A percentile compares a stretch with the other conserved stretches of the same genome.
Evolutionary conservation across 2,113 vertebrate species (phyloP).

Genomic region (Tichodroma muraria): DNA sequence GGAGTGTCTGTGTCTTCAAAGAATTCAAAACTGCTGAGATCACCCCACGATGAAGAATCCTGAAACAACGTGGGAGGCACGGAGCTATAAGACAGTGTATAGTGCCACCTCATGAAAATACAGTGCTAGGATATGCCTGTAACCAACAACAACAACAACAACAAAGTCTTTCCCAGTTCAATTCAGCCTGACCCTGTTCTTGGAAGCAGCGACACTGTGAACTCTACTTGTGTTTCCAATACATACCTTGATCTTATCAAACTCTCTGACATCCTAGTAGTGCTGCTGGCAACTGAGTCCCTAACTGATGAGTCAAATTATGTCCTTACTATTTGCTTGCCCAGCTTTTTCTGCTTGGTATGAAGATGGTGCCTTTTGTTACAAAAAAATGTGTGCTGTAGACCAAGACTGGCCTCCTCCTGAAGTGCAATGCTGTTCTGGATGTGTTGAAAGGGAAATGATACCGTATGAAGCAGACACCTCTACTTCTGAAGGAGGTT

Average conservation of each 20-base stretch:
- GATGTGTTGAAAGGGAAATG: neutral
- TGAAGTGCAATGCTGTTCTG: neutral
- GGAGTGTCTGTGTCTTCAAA: constrained; percentile 75
- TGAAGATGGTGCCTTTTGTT: neutral
- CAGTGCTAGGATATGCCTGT: constrained; percentile 34
- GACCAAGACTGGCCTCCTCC: neutral
- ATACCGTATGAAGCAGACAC: neutral
- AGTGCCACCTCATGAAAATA: constrained; percentile 65
- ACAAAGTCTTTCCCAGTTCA: neutral
- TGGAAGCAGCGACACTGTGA: neutral
- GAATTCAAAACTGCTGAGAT: constrained; percentile 78
- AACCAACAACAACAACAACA: neutral
- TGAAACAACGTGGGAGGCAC: constrained; percentile 84
- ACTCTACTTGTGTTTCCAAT: neutral
- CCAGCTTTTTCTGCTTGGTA: neutral
- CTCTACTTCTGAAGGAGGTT: neutral
- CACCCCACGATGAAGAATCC: constrained; percentile 83
- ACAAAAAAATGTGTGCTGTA: neutral
- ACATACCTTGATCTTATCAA: neutral
- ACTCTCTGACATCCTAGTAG: neutral
- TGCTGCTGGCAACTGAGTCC: neutral
- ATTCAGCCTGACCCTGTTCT: neutral
- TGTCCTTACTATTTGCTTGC: neutral
- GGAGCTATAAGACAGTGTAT: constrained; percentile 72
- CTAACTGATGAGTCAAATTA: neutral